Evolutionary conservation across 1,140 invertebrate species (phyloP), one percentile per base, ranked within the genome.

Genomic region (Bombus huntii): DNA sequence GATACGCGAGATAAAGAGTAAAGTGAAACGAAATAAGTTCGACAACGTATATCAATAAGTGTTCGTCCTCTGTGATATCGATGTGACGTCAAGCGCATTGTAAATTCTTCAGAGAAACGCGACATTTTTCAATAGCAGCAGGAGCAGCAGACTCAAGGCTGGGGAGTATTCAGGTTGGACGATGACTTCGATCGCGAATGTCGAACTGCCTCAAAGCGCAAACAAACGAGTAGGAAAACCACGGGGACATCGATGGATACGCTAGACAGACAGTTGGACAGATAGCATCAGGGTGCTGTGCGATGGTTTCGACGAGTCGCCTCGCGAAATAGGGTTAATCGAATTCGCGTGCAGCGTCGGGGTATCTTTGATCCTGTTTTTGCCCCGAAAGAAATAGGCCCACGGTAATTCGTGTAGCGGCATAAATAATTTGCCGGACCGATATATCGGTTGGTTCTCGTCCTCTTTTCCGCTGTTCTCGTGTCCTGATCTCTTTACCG

Each of bases 321-420:
- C 87, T 53, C 90, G 87, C 88, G 74, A 91, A 92, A 91, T 89
- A 85, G 86, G 92, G 89, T 92, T 93, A 93, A 92, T 93, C 92
- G 90, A 89, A 92, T 91, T 91, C 91, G 68, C 79, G 10, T 42
- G 44, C 42, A 75, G 59, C 75, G 13, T 18, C 59, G 25, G 77
- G 78, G n/a, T 80, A 81, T 81, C 79, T 81, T 81, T 81, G 84
- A 85, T 85, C 70, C 84, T 37, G 74, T 85, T 85, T 85, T 68
- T n/a, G 13, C 39, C 9, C 3, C 15, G 78, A 81, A 85, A 74
- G 79, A 81, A 81, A 74, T 81, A 74, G 78, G 72, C 62, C 84
- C 72, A 75, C 62, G 71, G 70, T 78, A 80, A 86, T 74, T 83
- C 78, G 85, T 83, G 74, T 76, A 70, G 25, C 70, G 37, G 70